These are phyloP conservation scores for Anthopleura sola DNA, from an alignment of 64 coral and sea anemone species.

Conservation along the genomic window DNA sequence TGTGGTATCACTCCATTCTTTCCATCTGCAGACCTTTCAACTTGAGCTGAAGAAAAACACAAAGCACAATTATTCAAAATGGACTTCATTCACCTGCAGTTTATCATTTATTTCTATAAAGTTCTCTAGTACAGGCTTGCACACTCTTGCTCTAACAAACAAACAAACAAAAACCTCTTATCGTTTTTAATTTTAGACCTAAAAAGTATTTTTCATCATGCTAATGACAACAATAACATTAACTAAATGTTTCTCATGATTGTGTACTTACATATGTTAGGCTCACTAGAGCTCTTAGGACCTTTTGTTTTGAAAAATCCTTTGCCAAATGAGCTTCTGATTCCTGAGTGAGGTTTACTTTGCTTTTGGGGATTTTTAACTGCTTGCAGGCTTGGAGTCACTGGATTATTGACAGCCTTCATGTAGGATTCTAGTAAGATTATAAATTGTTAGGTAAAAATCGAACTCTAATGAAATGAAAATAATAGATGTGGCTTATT, in stretches of 20 bases:
- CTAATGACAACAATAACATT: too few species aligned
- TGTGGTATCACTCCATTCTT: background rate
- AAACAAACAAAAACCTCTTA: too few species aligned
- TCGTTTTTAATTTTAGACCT: too few species aligned
- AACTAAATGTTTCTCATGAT: too few species aligned
- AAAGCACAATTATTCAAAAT: background rate
- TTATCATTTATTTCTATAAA: too few species aligned
- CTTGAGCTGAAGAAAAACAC: background rate
- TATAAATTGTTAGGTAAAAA: background rate
- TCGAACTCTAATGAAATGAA: too few species aligned
- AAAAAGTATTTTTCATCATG: too few species aligned
- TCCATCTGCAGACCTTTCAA: constrained; percentile 21
- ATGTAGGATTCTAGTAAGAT: constrained; percentile 62
- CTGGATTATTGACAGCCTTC: constrained; percentile 68
- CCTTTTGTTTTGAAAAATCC: constrained; percentile 74
- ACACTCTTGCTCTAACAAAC: too few species aligned
- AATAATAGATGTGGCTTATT: too few species aligned
- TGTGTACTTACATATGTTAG: constrained; percentile 75
- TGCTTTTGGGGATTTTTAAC: constrained; percentile 22
- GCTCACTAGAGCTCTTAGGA: constrained; percentile 88
- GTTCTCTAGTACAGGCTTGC: too few species aligned
- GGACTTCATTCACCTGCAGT: too few species aligned
- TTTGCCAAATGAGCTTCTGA: constrained; percentile 85
- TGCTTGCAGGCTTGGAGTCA: constrained; percentile 69
- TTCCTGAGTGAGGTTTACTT: constrained; percentile 39